These are phyloP conservation scores for Danionella cerebrum DNA, from an alignment of 2,113 vertebrate genomes.

Conservation along the genomic window DNA sequence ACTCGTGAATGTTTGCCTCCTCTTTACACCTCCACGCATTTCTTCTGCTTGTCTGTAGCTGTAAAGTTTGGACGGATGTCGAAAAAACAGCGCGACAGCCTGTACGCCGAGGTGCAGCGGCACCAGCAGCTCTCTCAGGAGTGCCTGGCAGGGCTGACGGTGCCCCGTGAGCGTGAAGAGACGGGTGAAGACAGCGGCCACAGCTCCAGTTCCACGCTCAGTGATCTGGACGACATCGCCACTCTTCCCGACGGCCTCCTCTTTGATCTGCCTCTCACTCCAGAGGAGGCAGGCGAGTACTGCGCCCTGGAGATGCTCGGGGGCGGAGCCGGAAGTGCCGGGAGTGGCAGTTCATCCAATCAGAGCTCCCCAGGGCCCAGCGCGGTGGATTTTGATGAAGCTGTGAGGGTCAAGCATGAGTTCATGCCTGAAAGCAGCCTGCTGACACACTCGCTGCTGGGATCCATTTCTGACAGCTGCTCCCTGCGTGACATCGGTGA, in stretches of 20 bases:
- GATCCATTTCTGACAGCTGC: constrained; percentile 58
- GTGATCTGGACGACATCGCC: constrained; percentile 77
- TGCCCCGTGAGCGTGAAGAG: constrained; percentile 38
- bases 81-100: constrained; percentile 87
- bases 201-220: constrained; percentile 63
- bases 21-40: no score
- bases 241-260: constrained; percentile 74
- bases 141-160: constrained; percentile 56
- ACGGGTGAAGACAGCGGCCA: constrained; percentile 68
- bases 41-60: constrained; percentile 51
- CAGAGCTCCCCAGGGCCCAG: constrained; percentile 76
- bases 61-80: constrained; percentile 93
- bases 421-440: constrained; percentile 75
- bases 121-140: constrained; percentile 78
- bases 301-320: constrained; percentile 72
- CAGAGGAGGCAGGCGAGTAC: constrained; percentile 67
- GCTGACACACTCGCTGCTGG: constrained; percentile 59
- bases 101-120: constrained; percentile 86
- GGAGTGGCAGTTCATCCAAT: constrained; percentile 68
- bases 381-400: constrained; percentile 72
- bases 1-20: neutral
- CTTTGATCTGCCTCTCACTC: constrained; percentile 81
- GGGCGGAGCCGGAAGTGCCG: constrained; percentile 49
- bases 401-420: constrained; percentile 67
- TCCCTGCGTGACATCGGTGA: constrained; percentile 74